Percentiles rank a stretch among this genome's conserved stretches.
phyloP scores from a whole-genome alignment of 2,797 vertebrate species.

The Heliangelus exortis region DNA sequence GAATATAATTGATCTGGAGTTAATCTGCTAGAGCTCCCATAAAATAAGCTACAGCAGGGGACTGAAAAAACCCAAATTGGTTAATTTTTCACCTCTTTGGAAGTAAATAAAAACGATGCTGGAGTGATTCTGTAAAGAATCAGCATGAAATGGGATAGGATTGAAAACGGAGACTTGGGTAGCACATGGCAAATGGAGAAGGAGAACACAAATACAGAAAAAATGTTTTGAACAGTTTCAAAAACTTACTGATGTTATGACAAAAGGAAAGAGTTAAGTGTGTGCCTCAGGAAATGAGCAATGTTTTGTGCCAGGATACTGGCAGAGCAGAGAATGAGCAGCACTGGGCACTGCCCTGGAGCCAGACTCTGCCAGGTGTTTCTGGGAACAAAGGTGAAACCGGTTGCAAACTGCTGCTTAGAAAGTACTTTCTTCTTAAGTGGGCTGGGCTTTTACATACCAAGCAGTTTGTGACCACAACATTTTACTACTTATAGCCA shows the following conservation, averaged over 20 bases:
- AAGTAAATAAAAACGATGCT: not conserved
- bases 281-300: rapidly evolving
- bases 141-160: not conserved
- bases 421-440: not conserved
- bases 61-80: not conserved
- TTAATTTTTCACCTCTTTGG: not conserved
- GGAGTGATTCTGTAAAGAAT: not conserved
- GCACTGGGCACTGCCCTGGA: not conserved
- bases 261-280: not conserved
- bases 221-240: not conserved
- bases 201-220: not conserved
- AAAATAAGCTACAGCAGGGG: not conserved
- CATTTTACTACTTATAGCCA: not conserved
- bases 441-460: not conserved
- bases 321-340: not conserved
- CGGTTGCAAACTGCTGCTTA: not conserved
- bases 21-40: not conserved
- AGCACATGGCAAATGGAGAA: not conserved
- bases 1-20: not conserved
- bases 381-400: not conserved
- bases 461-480: rapidly evolving
- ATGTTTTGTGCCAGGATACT: not conserved
- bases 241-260: not conserved
- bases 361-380: not conserved
- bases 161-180: not conserved